Evolutionary conservation across 1,140 invertebrate genomes (phyloP).

Genomic region (Carposina sasakii): DNA sequence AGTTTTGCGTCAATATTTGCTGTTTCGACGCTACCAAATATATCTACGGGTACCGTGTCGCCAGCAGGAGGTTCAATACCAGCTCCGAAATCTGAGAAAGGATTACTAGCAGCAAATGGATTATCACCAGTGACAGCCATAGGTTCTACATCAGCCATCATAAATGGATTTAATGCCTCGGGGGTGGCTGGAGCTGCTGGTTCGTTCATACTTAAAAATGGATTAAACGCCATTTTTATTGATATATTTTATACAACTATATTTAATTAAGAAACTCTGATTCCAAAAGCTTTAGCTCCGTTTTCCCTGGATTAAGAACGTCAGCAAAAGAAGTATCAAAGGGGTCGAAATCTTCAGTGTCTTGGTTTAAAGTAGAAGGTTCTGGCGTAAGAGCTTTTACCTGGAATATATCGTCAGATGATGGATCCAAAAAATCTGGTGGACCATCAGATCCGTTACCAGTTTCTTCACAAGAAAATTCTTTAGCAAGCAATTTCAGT

Average conservation of each 20-base stretch:
- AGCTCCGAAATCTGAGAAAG: slow-evolving; percentile 77
- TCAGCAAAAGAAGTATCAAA: slow-evolving; percentile 86
- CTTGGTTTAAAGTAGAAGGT: slow-evolving; percentile 50
- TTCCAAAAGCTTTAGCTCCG: slow-evolving; percentile 84
- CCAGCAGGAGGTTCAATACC: slow-evolving; percentile 68
- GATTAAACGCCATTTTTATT: slow-evolving; percentile 82
- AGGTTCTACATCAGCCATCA: slow-evolving; percentile 73
- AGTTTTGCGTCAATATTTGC: slow-evolving; percentile 44
- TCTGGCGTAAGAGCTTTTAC: slow-evolving; percentile 79
- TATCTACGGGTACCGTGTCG: slow-evolving; percentile 60
- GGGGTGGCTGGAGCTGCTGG: slow-evolving; percentile 55
- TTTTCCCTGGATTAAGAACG: slow-evolving; percentile 82
- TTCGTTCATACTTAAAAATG: slow-evolving; percentile 83
- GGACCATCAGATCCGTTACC: slow-evolving; percentile 23
- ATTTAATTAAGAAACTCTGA: slow-evolving; percentile 77
- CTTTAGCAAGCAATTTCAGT: slow-evolving; percentile 81
- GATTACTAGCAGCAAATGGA: slow-evolving; percentile 73
- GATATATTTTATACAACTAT: slow-evolving; percentile 6
- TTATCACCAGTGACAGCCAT: slow-evolving; percentile 70
- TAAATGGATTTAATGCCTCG: slow-evolving; percentile 81
- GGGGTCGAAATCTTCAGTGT: slow-evolving; percentile 76
- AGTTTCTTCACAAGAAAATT: slow-evolving; percentile 74
- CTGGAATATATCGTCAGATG: slow-evolving; percentile 77
- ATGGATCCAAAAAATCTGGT: slow-evolving; percentile 70
- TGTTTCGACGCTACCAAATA: slow-evolving; percentile 54